These are phyloP conservation scores for Polyodon spathula DNA, from an alignment of 2,113 vertebrate species.

Conservation along the genomic window DNA sequence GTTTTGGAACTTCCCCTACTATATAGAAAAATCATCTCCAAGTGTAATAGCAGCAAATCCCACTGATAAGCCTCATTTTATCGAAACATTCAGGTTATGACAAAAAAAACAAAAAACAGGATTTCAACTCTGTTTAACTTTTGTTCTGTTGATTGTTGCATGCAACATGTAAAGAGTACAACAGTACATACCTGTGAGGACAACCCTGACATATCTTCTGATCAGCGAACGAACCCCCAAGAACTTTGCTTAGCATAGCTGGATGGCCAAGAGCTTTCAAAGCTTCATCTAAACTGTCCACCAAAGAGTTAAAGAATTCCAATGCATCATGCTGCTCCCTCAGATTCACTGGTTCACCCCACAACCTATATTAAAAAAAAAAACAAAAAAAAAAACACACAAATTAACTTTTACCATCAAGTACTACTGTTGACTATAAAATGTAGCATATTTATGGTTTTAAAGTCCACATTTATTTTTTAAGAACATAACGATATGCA, in stretches of 20 bases:
- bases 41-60: too few relatives aligned
- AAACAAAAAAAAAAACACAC: conserved; percentile 14
- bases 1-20: too few relatives aligned
- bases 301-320: conserved; percentile 98
- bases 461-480: too few relatives aligned
- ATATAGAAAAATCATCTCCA: too few relatives aligned
- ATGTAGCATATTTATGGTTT: too few relatives aligned
- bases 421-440: not conserved
- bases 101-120: too few relatives aligned
- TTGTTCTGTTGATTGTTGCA: too few relatives aligned
- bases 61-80: too few relatives aligned
- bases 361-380: conserved; percentile 68
- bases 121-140: too few relatives aligned
- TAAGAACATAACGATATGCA: too few relatives aligned
- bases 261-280: conserved; percentile 95
- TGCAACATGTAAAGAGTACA: too few relatives aligned
- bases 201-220: conserved; percentile 99
- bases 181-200: conserved; percentile 76
- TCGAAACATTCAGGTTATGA: too few relatives aligned
- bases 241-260: conserved; percentile 94
- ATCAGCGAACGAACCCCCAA: conserved; percentile 97
- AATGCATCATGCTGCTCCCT: conserved; percentile 95
- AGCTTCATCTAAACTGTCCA: conserved; percentile 98
- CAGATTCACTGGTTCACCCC: conserved; percentile 96
- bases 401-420: not conserved